A percentile compares a stretch with the other conserved stretches of the same genome.
phyloP scores from a whole-genome alignment of 2,888 invertebrate genomes.

The Biston stratarius region DNA sequence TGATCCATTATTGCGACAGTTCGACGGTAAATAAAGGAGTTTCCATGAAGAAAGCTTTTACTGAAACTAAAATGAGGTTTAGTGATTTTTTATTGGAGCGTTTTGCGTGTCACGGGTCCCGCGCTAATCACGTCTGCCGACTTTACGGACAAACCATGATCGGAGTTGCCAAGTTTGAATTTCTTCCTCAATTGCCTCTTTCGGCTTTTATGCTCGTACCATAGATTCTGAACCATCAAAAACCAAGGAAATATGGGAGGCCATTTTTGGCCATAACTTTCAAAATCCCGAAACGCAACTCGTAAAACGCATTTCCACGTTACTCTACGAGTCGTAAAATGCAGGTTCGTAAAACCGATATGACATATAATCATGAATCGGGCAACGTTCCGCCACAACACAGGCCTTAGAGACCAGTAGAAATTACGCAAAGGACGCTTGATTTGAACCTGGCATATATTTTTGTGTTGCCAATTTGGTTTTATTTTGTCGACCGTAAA shows the following conservation, averaged over 20 bases:
- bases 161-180: constrained; percentile 30
- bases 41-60: constrained; percentile 13
- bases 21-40: neutral
- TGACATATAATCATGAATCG: constrained; percentile 43
- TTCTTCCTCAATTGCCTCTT: constrained; percentile 36
- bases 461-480: neutral
- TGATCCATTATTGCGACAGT: constrained; percentile 10
- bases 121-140: constrained; percentile 21
- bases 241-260: constrained; percentile 37
- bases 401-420: constrained; percentile 11
- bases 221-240: constrained; percentile 35
- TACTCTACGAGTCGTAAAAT: constrained; percentile 38
- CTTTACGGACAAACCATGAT: constrained; percentile 32
- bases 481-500: neutral
- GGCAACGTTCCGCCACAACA: constrained; percentile 27
- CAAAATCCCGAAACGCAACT: constrained; percentile 35
- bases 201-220: constrained; percentile 33
- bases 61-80: constrained; percentile 19
- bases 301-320: constrained; percentile 38
- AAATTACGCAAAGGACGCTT: neutral
- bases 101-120: constrained; percentile 25
- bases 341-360: constrained; percentile 42
- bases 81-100: constrained; percentile 16
- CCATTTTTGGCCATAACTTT: constrained; percentile 37
- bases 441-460: neutral